Conservation (phyloP, 2,113 vertebrate species). For the Cathartes aura region DNA sequence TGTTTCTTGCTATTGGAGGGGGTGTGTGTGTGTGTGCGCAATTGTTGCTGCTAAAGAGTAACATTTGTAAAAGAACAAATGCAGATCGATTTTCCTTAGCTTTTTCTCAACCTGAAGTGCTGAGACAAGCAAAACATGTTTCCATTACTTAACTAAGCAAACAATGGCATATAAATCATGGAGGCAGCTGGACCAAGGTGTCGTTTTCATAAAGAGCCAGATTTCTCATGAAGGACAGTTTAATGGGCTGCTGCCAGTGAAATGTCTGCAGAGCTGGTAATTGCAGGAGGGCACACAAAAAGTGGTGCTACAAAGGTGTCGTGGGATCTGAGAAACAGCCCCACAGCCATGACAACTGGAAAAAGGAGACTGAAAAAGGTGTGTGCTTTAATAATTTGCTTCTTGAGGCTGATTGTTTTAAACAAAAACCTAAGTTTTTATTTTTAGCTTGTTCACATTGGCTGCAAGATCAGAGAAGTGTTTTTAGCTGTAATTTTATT, state of each 20-base stretch:
- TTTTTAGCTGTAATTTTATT: constrained; percentile 65
- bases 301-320: constrained; percentile 52
- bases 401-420: constrained; percentile 39
- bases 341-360: constrained; percentile 21
- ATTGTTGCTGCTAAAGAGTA: background rate
- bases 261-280: constrained; percentile 69
- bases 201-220: constrained; percentile 70
- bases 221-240: constrained; percentile 76
- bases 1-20: background rate
- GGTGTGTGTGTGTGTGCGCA: rapidly evolving
- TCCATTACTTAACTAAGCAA: constrained; percentile 74
- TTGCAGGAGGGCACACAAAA: constrained; percentile 63
- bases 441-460: constrained; percentile 65
- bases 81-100: constrained; percentile 6
- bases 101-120: constrained; percentile 30
- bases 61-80: background rate
- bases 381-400: constrained; percentile 35
- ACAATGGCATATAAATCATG: constrained; percentile 70
- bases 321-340: constrained; percentile 42
- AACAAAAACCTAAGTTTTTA: constrained; percentile 41
- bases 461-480: constrained; percentile 66
- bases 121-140: constrained; percentile 71
- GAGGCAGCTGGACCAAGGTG: constrained; percentile 73
- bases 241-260: constrained; percentile 76
- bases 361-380: constrained; percentile 41